phyloP scores from a whole-genome alignment of 2,888 invertebrate species.

The Bibio marci region DNA sequence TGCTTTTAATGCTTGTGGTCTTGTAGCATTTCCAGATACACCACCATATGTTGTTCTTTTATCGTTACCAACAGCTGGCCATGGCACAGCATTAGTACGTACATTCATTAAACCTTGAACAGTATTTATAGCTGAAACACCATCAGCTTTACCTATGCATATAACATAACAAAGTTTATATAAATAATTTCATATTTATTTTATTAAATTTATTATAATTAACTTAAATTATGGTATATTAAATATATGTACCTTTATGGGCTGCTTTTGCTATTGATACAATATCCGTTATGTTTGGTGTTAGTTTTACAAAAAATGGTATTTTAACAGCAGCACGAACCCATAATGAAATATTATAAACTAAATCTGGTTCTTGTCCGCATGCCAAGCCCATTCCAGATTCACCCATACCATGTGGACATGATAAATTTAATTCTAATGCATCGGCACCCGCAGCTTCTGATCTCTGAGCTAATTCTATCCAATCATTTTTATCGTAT shows the following conservation, averaged over 20 bases:
- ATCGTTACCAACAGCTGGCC: slow-evolving; percentile 73
- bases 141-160: slow-evolving; percentile 78
- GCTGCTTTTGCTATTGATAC: slow-evolving; percentile 80
- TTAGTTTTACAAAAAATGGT: slow-evolving; percentile 93
- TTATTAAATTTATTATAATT: too few species aligned
- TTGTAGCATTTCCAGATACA: slow-evolving; percentile 82
- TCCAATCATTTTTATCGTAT: slow-evolving; percentile 79
- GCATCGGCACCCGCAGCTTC: slow-evolving; percentile 82
- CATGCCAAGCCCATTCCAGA: slow-evolving; percentile 97
- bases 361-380: slow-evolving; percentile 84
- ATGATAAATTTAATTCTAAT: slow-evolving; percentile 87
- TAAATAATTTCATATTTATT: too few species aligned
- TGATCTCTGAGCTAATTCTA: slow-evolving; percentile 54
- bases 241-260: slow-evolving; percentile 43
- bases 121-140: slow-evolving; percentile 95
- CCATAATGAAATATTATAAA: slow-evolving; percentile 81
- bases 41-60: slow-evolving; percentile 88
- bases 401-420: slow-evolving; percentile 98
- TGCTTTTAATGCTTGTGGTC: slow-evolving; percentile 84
- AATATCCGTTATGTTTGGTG: slow-evolving; percentile 94
- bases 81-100: slow-evolving; percentile 62
- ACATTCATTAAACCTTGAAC: slow-evolving; percentile 89
- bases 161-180: too few species aligned
- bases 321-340: slow-evolving; percentile 71
- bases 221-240: background rate